Conservation (phyloP, 2,797 vertebrate genomes). For the Macropodus opercularis region DNA sequence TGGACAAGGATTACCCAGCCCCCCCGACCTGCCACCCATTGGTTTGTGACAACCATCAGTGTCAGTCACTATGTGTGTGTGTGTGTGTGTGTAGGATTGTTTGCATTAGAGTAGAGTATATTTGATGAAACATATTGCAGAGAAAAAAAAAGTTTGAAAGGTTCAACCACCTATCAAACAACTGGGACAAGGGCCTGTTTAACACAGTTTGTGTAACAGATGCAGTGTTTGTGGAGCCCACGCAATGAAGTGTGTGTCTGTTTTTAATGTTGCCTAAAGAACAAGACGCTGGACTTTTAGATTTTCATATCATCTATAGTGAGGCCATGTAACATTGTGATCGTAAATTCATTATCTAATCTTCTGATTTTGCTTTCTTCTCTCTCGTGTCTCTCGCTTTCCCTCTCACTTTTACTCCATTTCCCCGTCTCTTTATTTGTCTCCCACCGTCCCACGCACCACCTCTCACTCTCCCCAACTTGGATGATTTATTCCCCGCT, state of each 20-base stretch:
- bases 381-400: conserved; percentile 8
- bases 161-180: too few relatives aligned
- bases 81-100: conserved; percentile 44
- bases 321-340: background rate
- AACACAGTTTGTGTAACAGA: too few relatives aligned
- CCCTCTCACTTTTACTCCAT: conserved; percentile 6
- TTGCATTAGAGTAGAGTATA: conserved; percentile 59
- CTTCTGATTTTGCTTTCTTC: conserved; percentile 4
- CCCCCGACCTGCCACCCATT: conserved; percentile 11
- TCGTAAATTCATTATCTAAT: conserved; percentile 1
- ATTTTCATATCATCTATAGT: too few relatives aligned
- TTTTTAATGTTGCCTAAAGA: too few relatives aligned
- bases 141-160: too few relatives aligned
- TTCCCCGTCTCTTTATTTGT: conserved; percentile 36
- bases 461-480: conserved; percentile 9
- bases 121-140: too few relatives aligned
- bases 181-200: too few relatives aligned
- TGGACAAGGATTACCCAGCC: conserved; percentile 62
- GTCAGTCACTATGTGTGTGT: conserved; percentile 55
- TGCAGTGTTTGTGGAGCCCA: too few relatives aligned
- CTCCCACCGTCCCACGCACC: conserved; percentile 41
- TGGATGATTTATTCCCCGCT: conserved; percentile 90
- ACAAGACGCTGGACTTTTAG: too few relatives aligned
- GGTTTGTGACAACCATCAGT: conserved; percentile 65
- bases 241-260: too few relatives aligned